Conservation (phyloP, 2,797 vertebrate genomes). For the Peromyscus nudipes region DNA sequence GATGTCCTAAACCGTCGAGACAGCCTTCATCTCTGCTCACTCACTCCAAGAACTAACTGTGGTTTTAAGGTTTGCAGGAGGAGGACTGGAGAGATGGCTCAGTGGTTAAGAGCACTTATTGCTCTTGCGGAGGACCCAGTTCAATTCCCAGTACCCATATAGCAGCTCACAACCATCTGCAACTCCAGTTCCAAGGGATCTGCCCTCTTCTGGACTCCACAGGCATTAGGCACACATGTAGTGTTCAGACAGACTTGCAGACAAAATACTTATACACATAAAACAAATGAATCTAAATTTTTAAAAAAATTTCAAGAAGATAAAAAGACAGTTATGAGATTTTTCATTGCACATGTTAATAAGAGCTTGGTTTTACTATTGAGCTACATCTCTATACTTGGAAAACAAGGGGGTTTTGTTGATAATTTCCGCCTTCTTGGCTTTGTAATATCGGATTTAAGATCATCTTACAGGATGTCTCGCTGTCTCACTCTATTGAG, state of each 20-base stretch:
- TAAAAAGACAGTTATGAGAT: background rate
- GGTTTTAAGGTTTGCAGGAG: background rate
- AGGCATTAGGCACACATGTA: background rate
- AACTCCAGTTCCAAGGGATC: background rate
- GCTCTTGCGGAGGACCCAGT: background rate
- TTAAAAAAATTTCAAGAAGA: background rate
- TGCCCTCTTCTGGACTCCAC: background rate
- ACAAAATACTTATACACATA: background rate
- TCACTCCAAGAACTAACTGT: background rate
- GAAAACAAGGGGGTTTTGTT: background rate
- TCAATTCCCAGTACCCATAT: background rate
- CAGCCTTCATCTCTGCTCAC: background rate
- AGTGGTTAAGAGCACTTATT: background rate
- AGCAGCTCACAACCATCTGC: too few relatives aligned
- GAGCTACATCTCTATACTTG: background rate
- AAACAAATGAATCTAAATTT: background rate
- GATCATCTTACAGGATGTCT: background rate
- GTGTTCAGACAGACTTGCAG: background rate
- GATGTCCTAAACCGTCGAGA: background rate
- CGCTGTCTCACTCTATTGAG: background rate
- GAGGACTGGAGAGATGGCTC: background rate
- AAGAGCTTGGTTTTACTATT: background rate
- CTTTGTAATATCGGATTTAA: conserved; percentile 5
- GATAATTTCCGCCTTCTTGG: background rate
- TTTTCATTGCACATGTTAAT: background rate